Evolutionary conservation across 1,140 invertebrate species (phyloP).

Genomic region (Drosophila willistoni): DNA sequence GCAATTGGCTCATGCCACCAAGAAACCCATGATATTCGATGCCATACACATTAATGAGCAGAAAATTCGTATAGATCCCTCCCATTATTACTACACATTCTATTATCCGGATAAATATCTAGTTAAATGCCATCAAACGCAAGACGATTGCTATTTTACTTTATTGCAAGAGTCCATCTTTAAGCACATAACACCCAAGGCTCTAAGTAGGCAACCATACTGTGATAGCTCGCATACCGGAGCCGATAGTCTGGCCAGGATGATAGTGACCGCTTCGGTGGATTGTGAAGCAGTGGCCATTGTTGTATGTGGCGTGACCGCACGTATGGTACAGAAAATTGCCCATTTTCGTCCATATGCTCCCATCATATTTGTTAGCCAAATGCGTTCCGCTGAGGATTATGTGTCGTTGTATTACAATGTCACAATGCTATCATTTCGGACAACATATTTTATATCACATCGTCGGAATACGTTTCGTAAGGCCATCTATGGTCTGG

Average conservation of each 20-base stretch:
- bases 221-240: slow-evolving; percentile 72
- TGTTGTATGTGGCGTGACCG: slow-evolving; percentile 60
- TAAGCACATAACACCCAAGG: slow-evolving; percentile 43
- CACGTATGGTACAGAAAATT: slow-evolving; percentile 73
- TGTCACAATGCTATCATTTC: slow-evolving; percentile 64
- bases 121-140: slow-evolving; percentile 21
- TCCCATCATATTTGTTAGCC: slow-evolving; percentile 67
- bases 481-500: slow-evolving; percentile 52
- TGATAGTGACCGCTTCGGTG: slow-evolving; percentile 57
- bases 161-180: slow-evolving; percentile 60
- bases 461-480: slow-evolving; percentile 46
- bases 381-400: slow-evolving; percentile 66
- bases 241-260: slow-evolving; percentile 61
- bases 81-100: slow-evolving; percentile 61
- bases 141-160: slow-evolving; percentile 41
- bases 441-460: slow-evolving; percentile 15
- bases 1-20: slow-evolving; percentile 46
- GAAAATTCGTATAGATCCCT: slow-evolving; percentile 55
- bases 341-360: slow-evolving; percentile 66
- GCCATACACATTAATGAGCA: slow-evolving; percentile 43
- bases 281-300: slow-evolving; percentile 64
- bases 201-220: slow-evolving; percentile 41
- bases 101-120: slow-evolving; percentile 76
- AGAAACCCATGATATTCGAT: slow-evolving; percentile 73
- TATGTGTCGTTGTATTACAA: slow-evolving; percentile 67